A percentile compares a stretch with the other conserved stretches of the same genome.
phyloP scores from a whole-genome alignment of 2,797 vertebrate species.

The Spea hammondii region DNA sequence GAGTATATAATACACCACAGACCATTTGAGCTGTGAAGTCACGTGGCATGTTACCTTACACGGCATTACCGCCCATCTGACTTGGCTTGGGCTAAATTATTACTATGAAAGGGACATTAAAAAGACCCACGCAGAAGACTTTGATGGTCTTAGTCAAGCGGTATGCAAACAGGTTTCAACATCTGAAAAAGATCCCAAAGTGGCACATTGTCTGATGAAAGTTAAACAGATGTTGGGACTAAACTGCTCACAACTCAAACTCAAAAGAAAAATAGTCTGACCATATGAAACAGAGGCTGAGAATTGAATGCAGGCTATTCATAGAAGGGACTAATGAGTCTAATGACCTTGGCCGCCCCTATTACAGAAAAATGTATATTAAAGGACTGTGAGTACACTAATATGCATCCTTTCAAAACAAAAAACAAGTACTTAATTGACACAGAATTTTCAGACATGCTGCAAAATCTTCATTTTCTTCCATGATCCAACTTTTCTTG shows the following conservation, averaged over 20 bases:
- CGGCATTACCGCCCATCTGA: slow-evolving; percentile 12
- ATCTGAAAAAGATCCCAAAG: slow-evolving; percentile 40
- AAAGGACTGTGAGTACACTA: too few species aligned
- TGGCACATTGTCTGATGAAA: slow-evolving; percentile 31
- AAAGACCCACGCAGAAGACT: slow-evolving; percentile 15
- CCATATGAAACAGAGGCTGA: slow-evolving; percentile 14
- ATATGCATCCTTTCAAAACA: too few species aligned
- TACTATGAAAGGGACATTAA: slow-evolving; percentile 36
- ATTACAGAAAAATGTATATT: too few species aligned
- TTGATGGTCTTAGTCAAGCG: slow-evolving; percentile 26
- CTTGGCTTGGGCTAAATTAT: slow-evolving; percentile 32
- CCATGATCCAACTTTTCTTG: too few species aligned
- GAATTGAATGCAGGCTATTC: too few species aligned
- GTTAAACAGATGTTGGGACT: slow-evolving; percentile 24
- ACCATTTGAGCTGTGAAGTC: not conserved
- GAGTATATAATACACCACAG: slow-evolving; percentile 25
- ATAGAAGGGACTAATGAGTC: too few species aligned
- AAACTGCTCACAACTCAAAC: slow-evolving; percentile 17
- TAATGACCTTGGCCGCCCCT: too few species aligned
- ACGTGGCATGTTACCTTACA: not conserved
- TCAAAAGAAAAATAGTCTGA: slow-evolving; percentile 13
- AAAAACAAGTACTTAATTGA: too few species aligned
- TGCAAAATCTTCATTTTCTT: too few species aligned
- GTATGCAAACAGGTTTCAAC: slow-evolving; percentile 31
- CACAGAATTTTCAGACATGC: too few species aligned